Percentiles rank a stretch among this genome's conserved stretches.
Evolutionary conservation across 2,888 invertebrate genomes (phyloP).

Genomic region (Habrosyne pyritoides): DNA sequence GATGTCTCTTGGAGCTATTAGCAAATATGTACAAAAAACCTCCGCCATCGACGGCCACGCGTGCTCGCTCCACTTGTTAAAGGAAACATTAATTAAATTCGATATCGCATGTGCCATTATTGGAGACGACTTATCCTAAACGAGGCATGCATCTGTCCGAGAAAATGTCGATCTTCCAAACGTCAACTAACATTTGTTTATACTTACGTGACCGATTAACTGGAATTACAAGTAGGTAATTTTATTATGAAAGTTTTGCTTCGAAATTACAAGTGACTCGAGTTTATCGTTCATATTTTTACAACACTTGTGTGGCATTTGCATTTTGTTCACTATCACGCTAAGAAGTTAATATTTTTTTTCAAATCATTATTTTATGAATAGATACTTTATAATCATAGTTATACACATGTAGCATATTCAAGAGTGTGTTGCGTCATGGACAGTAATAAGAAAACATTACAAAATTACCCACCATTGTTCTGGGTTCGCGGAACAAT

Average conservation of each 20-base stretch:
- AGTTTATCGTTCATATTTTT: slow-evolving; percentile 4
- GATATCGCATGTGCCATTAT: slow-evolving; percentile 28
- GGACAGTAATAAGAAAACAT: slow-evolving; percentile 78
- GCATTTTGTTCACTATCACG: slow-evolving; percentile 20
- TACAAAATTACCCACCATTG: slow-evolving; percentile 81
- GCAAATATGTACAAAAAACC: slow-evolving; percentile 31
- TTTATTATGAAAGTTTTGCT: neutral
- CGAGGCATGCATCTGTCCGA: slow-evolving; percentile 31
- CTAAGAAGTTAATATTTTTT: slow-evolving; percentile 48
- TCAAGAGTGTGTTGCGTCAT: slow-evolving; percentile 70
- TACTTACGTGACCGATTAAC: neutral
- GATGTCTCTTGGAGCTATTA: slow-evolving; percentile 35
- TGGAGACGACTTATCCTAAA: slow-evolving; percentile 30
- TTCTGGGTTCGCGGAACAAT: slow-evolving; percentile 76
- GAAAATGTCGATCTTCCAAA: neutral
- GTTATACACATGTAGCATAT: slow-evolving; percentile 47
- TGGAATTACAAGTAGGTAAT: neutral
- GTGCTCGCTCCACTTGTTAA: slow-evolving; percentile 36
- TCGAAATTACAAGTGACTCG: slow-evolving; percentile 13
- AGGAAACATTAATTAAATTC: slow-evolving; percentile 37
- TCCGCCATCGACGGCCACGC: slow-evolving; percentile 29
- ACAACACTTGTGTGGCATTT: slow-evolving; percentile 29
- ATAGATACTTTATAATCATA: slow-evolving; percentile 60
- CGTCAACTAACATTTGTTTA: neutral
- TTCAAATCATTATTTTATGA: slow-evolving; percentile 39